Evolutionary conservation across 2,113 vertebrate genomes (phyloP), one percentile per base, ranked within the genome.

Genomic region (Addax nasomaculatus): DNA sequence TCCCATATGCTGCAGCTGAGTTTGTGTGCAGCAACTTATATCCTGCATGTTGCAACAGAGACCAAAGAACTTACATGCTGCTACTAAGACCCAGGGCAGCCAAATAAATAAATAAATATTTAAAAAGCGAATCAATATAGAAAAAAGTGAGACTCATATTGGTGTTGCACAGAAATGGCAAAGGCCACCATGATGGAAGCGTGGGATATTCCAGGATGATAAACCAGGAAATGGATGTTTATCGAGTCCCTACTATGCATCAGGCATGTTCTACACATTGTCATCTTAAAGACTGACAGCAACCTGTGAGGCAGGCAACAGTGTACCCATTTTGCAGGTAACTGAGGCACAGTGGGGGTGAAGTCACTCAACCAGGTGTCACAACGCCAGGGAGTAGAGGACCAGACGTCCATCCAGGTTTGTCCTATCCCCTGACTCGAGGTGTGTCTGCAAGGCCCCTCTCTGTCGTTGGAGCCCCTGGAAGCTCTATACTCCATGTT

Each of bases 211-310:
- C n/a, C 9, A 16, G 23, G 49, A 21, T 16, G 76, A 78, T 23
- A 43, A 36, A 2, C 17, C 0, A 21, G 92, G 80, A 53, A 36
- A 14, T 7, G 12, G 73, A 7, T 12, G 21, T 64, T n/a, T 53
- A 14, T 1, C 1, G 9, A 58, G 73, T 8, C 33, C 13, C 29
- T 70, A 49, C 30, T 30, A 1, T 1, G 23, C 57, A 33, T 3
- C 7, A 51, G 45, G 19, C 11, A 9, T 51, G 33, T 51, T 78
- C 73, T 17, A 13, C 36, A 19, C 29, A 8, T 6, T 2, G 12
- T 84, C 16, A 10, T 57, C 12, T 30, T 49, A 51, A 51, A 64
- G 7, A 55, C n/a, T 90, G 25, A 6, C 6, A 7, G 84, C 7
- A 58, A 29, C 45, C 23, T 14, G 33, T 23, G 23, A 70, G 57